A percentile compares a stretch with the other conserved stretches of the same genome.
These are phyloP conservation scores for Diuraphis noxia DNA, from an alignment of 1,140 invertebrate genomes.

Conservation along the genomic window DNA sequence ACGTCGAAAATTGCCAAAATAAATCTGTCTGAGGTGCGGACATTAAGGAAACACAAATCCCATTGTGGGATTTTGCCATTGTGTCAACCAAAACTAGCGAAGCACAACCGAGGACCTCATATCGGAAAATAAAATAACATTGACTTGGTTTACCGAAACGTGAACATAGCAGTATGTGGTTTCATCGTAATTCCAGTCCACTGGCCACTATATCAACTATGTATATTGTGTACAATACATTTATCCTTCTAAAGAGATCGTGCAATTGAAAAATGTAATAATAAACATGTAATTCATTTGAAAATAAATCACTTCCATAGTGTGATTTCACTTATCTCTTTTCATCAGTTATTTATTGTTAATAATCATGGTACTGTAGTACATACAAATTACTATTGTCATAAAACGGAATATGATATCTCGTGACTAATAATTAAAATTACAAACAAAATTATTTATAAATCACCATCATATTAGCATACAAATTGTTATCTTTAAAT, in stretches of 20 bases:
- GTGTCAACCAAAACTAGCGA: conserved; percentile 18
- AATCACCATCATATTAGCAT: background rate
- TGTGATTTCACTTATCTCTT: conserved; percentile 1
- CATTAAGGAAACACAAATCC: conserved; percentile 22
- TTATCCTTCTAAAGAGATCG: background rate
- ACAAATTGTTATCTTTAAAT: background rate
- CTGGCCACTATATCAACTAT: background rate
- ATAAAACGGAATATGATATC: background rate
- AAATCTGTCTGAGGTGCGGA: conserved; percentile 28
- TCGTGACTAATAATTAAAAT: background rate
- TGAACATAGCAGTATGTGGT: background rate
- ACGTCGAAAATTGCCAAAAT: conserved; percentile 43
- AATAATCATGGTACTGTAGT: background rate
- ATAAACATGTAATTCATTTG: conserved; percentile 10
- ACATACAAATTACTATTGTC: background rate
- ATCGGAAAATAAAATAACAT: conserved; percentile 23
- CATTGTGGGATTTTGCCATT: background rate
- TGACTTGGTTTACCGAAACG: conserved; percentile 20
- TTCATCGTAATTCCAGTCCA: conserved; percentile 33
- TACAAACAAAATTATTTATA: background rate
- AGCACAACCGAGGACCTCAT: background rate
- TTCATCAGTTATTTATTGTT: conserved; percentile 9
- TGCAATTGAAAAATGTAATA: conserved; percentile 9
- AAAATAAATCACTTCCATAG: background rate
- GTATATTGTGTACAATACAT: background rate